Percentiles rank a stretch among this genome's conserved stretches.
Conservation (phyloP, 2,888 invertebrate species). For the Zaprionus lineosus region DNA sequence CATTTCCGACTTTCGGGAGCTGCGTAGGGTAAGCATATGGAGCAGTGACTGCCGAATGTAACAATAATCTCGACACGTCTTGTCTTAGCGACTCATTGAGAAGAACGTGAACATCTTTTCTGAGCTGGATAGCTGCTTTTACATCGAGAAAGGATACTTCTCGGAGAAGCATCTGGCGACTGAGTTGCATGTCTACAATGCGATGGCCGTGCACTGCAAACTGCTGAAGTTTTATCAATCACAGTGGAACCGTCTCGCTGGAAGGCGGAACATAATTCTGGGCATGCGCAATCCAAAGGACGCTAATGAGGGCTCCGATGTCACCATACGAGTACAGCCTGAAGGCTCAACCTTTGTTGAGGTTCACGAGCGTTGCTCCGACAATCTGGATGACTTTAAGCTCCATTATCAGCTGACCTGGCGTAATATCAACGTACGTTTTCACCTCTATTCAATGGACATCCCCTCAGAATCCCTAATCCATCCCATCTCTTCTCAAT, state of each 20-base stretch:
- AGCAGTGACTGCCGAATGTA: too few relatives aligned
- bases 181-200: conserved; percentile 77
- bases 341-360: conserved; percentile 78
- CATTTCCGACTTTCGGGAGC: conserved; percentile 56
- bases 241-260: conserved; percentile 79
- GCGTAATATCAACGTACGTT: conserved; percentile 77
- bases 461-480: too few relatives aligned
- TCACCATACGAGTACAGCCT: conserved; percentile 71
- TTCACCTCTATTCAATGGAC: too few relatives aligned
- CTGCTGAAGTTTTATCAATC: conserved; percentile 66
- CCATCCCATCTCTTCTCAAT: too few relatives aligned
- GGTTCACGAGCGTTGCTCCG: conserved; percentile 70
- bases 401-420: conserved; percentile 71
- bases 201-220: conserved; percentile 69
- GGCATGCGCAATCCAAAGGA: conserved; percentile 59
- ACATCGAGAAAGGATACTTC: conserved; percentile 79
- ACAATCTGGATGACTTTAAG: conserved; percentile 54
- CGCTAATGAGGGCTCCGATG: conserved; percentile 43
- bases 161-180: conserved; percentile 75
- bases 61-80: too few relatives aligned
- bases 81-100: conserved; percentile 16
- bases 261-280: conserved; percentile 70
- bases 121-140: conserved; percentile 76
- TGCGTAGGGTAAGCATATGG: conserved; percentile 70
- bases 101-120: conserved; percentile 79